Evolutionary conservation across 2,113 vertebrate genomes (phyloP), one percentile per base, ranked within the genome.

Genomic region (Caranx ignobilis): DNA sequence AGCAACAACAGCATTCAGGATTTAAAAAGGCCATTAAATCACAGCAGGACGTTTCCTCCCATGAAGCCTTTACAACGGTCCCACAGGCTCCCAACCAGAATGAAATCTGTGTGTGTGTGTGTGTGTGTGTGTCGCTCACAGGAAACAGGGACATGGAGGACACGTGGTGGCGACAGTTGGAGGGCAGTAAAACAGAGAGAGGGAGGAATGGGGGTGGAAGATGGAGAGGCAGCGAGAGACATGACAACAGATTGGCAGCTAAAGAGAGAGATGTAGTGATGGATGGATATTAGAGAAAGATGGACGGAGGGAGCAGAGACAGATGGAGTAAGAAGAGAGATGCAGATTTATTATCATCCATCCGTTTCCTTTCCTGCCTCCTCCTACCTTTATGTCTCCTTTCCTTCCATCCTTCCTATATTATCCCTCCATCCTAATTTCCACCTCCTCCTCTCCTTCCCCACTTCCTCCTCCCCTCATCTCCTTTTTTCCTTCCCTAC

Each of bases 101-200:
- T 5, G 52, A 50, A 76, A 55, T 69, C 50, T 41, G 69, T n/a
- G 41, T 61, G 26, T 72, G 55, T 63, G 62, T 45, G 45, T 45
- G 64, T 26, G 31, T 59, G 39, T 57, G 21, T 47, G 47, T 52
- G 68, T 32, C 9, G 19, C n/a, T 54, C 50, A 21, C 37, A 41
- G 39, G 8, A 41, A 41, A 41, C 39, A 41, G 34, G 16, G 65
- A 32, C n/a, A n/a, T 19, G 65, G 19, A 34, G 65, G 43, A 62
- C 78, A 62, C 47, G 54, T 59, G 78, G 9, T 31, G 70, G 60
- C 1, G 10, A 61, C 70, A 61, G 70, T 68, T 39, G 7, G 47
- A 66, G 61, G 70, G 55, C 78, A 67, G 55, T 9, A 26, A 62
- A 39, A 41, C 26, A 54, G 18, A 61, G 32, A 13, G 26, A n/a